These are phyloP conservation scores for Sarcophaga bullata DNA, from an alignment of 1,140 invertebrate species.

Conservation along the genomic window DNA sequence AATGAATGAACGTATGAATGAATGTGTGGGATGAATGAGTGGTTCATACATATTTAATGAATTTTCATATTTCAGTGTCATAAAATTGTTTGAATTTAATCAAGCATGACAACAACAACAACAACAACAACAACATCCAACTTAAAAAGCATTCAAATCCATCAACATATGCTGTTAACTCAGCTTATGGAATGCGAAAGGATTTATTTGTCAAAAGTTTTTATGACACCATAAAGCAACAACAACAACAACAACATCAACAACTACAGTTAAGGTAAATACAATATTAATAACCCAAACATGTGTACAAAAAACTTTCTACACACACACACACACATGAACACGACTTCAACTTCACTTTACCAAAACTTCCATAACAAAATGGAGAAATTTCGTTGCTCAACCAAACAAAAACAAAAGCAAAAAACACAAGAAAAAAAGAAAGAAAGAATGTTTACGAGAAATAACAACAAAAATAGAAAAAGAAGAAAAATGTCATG, in stretches of 20 bases:
- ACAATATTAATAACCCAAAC: no score
- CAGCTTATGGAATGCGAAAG: neutral
- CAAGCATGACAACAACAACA: neutral
- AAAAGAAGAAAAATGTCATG: no score
- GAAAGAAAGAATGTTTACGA: no score
- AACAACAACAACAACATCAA: no score
- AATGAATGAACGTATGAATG: no score
- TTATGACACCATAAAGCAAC: neutral
- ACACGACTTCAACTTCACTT: neutral
- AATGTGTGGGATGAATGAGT: no score
- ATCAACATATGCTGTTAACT: neutral
- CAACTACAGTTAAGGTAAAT: no score
- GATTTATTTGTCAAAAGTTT: slow-evolving; percentile 16
- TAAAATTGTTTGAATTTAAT: neutral
- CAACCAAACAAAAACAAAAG: no score
- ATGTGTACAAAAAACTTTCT: neutral
- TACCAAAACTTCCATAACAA: neutral
- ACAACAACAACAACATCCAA: neutral
- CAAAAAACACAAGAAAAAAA: no score
- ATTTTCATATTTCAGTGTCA: no score
- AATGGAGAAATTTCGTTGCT: neutral
- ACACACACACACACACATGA: neutral
- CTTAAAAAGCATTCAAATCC: neutral
- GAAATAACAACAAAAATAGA: no score
- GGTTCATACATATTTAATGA: no score